A percentile compares a stretch with the other conserved stretches of the same genome.
Conservation (phyloP, 2,888 invertebrate species). For the Caradrina kadenii region DNA sequence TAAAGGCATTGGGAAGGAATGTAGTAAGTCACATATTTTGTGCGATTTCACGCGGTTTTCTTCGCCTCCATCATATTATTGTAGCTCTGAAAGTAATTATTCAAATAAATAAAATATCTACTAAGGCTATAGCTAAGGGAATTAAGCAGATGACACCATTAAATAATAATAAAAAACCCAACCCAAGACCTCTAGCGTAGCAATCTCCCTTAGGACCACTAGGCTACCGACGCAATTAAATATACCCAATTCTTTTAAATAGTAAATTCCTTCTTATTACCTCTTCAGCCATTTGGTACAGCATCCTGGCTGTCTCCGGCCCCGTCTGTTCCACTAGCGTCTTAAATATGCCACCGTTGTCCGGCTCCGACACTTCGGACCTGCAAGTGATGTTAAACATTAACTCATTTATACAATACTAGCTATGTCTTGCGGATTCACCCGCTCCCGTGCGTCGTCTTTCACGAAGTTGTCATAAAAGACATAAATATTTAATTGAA, state of each 20-base stretch:
- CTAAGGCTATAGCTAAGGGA: no score
- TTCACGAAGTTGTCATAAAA: no score
- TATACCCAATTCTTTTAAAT: no score
- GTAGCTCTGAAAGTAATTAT: constrained; percentile 77
- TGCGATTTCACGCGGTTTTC: constrained; percentile 68
- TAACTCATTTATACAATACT: no score
- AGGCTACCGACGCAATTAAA: no score
- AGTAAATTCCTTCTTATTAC: constrained; percentile 63
- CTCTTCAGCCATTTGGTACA: constrained; percentile 91
- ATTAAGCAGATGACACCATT: no score
- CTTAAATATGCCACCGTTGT: constrained; percentile 91
- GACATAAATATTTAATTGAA: no score
- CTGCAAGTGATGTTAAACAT: constrained; percentile 56
- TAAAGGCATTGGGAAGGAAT: constrained; percentile 45
- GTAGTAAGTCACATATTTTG: constrained; percentile 21
- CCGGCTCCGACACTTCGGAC: constrained; percentile 76
- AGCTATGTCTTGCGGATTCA: no score
- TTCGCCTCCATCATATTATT: constrained; percentile 75
- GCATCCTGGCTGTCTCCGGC: constrained; percentile 87
- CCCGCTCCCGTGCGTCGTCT: no score
- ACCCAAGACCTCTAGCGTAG: no score
- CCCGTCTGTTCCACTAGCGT: constrained; percentile 93
- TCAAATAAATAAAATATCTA: not conserved
- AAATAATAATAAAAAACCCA: no score
- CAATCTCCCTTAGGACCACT: no score